Evolutionary conservation across 2,888 invertebrate genomes (phyloP).

Genomic region (Pegoplata infirma): DNA sequence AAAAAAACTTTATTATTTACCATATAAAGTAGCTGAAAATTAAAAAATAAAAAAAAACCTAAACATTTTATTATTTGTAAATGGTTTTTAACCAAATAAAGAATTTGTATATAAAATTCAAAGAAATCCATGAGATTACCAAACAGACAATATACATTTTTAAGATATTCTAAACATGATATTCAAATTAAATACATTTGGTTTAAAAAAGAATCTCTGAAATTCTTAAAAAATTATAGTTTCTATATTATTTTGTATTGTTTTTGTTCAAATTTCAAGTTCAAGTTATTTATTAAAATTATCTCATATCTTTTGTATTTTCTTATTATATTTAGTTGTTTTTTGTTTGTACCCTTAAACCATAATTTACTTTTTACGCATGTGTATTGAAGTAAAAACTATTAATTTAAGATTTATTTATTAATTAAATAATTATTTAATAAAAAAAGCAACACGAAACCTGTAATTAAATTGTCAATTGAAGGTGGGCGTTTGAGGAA

Average conservation of each 20-base stretch:
- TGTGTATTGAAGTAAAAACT: slow-evolving; percentile 16
- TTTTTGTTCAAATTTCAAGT: background rate
- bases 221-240: too few species aligned
- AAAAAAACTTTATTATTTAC: slow-evolving; percentile 10
- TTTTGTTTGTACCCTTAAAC: background rate
- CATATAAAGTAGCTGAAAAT: slow-evolving; percentile 33
- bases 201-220: background rate
- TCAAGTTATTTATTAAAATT: background rate
- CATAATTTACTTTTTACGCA: background rate
- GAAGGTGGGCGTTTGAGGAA: slow-evolving; percentile 49
- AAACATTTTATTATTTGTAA: slow-evolving; percentile 32
- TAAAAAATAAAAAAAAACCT: slow-evolving; percentile 20
- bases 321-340: background rate
- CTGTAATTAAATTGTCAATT: slow-evolving; percentile 29
- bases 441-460: background rate
- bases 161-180: background rate
- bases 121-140: background rate
- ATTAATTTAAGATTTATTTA: slow-evolving; percentile 2
- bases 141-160: background rate
- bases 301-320: background rate
- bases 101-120: background rate
- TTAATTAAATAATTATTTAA: slow-evolving; percentile 18
- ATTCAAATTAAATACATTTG: background rate
- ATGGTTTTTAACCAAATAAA: slow-evolving; percentile 31
- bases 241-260: background rate